Evolutionary conservation across 64 coral and sea anemone genomes (phyloP).

Genomic region (Cladopsammia gracilis): DNA sequence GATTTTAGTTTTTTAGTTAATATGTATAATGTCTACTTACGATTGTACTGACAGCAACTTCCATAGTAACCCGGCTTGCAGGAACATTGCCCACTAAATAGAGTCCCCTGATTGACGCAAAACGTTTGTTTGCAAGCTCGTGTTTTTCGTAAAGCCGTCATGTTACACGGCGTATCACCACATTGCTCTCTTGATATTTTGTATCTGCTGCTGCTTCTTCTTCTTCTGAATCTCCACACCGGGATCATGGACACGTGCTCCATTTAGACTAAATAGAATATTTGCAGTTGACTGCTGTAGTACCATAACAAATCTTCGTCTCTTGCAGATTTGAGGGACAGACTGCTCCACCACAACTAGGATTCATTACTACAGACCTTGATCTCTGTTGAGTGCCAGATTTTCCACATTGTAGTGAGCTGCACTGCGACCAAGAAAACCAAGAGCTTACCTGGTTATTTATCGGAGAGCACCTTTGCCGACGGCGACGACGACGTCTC

Average conservation of each 20-base stretch:
- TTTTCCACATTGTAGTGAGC: neutral
- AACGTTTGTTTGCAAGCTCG: neutral
- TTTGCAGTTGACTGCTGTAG: neutral
- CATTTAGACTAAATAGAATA: neutral
- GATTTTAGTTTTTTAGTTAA: too few species aligned
- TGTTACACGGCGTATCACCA: neutral
- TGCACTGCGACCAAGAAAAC: conserved; percentile 2
- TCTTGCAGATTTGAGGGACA: neutral
- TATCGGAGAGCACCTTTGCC: neutral
- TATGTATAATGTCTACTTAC: conserved; percentile 14
- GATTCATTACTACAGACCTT: neutral
- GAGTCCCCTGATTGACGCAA: conserved; percentile 3
- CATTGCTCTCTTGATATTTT: neutral
- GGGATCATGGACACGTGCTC: neutral
- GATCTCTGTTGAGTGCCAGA: neutral
- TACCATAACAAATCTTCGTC: neutral
- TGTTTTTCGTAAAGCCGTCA: conserved; percentile 6
- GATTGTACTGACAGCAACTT: neutral
- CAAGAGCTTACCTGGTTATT: neutral
- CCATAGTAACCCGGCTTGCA: conserved; percentile 24
- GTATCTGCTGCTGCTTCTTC: conserved; percentile 2
- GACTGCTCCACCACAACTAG: neutral
- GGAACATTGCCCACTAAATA: neutral
- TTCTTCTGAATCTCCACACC: neutral
- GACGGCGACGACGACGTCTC: too few species aligned